A percentile compares a stretch with the other conserved stretches of the same genome.
Conservation (phyloP, 1,140 invertebrate genomes). For the Bombus consobrinus region DNA sequence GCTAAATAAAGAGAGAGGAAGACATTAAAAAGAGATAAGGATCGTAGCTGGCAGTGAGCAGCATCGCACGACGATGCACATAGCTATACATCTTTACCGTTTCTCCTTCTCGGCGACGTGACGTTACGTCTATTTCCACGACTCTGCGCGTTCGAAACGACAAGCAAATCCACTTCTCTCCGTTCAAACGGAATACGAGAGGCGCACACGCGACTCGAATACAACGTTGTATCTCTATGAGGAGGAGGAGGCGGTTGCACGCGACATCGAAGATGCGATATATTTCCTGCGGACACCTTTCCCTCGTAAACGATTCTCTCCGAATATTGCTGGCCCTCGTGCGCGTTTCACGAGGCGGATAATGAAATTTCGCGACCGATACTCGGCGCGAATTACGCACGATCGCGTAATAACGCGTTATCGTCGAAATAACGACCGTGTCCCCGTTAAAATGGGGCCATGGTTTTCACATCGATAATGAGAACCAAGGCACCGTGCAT, state of each 20-base stretch:
- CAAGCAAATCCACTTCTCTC: conserved; percentile 20
- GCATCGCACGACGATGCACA: neutral
- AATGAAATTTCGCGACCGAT: conserved; percentile 21
- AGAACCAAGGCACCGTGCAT: neutral
- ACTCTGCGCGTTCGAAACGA: neutral
- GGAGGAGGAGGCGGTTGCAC: neutral
- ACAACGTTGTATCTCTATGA: neutral
- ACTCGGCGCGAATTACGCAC: neutral
- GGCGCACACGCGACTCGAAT: conserved; percentile 17
- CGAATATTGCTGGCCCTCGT: neutral
- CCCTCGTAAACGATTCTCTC: neutral
- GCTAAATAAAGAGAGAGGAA: neutral
- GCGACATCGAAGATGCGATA: conserved; percentile 5
- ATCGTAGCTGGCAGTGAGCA: neutral
- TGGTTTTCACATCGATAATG: conserved; percentile 25
- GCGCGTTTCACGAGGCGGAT: neutral
- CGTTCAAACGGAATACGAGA: conserved; percentile 1
- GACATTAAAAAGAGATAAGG: neutral
- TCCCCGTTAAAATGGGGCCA: neutral
- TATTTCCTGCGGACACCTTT: neutral
- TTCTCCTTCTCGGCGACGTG: neutral
- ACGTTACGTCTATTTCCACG: neutral
- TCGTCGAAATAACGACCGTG: neutral
- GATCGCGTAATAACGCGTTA: neutral
- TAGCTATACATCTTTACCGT: neutral